These are phyloP conservation scores for Eidolon dupreanum DNA, from an alignment of 2,797 vertebrate species.

Conservation along the genomic window DNA sequence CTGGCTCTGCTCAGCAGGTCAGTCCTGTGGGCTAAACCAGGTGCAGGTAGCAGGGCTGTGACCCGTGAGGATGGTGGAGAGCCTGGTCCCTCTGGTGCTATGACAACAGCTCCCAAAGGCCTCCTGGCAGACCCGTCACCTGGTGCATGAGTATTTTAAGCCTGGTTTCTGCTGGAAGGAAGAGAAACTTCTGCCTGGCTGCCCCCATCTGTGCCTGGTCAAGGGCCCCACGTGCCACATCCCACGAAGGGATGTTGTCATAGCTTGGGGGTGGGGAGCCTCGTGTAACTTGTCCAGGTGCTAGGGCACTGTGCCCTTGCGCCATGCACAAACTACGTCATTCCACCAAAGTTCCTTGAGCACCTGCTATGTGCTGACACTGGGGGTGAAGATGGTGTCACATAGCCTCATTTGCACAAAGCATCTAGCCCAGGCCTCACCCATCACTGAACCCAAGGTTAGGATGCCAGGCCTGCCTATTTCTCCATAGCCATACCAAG, in stretches of 20 bases:
- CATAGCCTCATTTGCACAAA: background rate
- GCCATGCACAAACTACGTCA: background rate
- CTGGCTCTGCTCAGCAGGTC: background rate
- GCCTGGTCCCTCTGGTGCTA: background rate
- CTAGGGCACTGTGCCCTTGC: too few relatives aligned
- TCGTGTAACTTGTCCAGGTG: background rate
- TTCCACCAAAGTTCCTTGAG: background rate
- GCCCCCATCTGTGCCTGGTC: background rate
- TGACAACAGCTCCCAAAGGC: background rate
- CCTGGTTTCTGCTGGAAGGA: constrained; percentile 21
- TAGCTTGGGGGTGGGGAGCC: background rate
- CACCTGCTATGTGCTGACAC: background rate
- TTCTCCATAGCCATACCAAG: background rate
- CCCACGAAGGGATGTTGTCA: background rate
- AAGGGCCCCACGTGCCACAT: background rate
- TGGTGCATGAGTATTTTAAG: background rate
- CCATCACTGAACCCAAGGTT: background rate
- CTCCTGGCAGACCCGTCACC: background rate
- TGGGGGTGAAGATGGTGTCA: background rate
- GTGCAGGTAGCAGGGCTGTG: background rate
- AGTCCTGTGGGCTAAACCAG: background rate
- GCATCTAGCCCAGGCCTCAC: background rate
- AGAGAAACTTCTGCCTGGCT: background rate
- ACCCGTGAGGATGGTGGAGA: background rate
- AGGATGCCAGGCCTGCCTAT: background rate